These are phyloP conservation scores for Ophioderma brevispina DNA, from an alignment of 35 echinoderm and acorn worm species.

Conservation along the genomic window DNA sequence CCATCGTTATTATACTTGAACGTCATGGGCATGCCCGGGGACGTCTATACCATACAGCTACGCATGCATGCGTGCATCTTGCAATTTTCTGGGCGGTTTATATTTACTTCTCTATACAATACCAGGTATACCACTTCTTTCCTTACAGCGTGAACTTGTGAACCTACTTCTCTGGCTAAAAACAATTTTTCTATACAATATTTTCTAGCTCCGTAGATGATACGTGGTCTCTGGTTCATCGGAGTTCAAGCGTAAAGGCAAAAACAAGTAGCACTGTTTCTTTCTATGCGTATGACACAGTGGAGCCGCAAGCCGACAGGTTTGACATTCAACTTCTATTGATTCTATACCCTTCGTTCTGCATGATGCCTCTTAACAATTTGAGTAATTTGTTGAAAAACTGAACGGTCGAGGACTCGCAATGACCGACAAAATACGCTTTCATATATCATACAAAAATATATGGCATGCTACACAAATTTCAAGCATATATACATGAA, in stretches of 20 bases:
- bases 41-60: not conserved
- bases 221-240: not conserved
- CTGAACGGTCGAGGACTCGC: too few species aligned
- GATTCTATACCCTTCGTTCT: not conserved
- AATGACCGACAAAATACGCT: too few species aligned
- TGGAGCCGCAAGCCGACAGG: too few species aligned
- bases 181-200: not conserved
- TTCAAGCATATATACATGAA: too few species aligned
- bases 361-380: too few species aligned
- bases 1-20: not conserved
- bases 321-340: not conserved
- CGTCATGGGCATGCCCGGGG: not conserved
- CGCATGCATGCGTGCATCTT: not conserved
- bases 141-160: not conserved
- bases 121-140: too few species aligned
- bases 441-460: too few species aligned
- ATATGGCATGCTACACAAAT: too few species aligned
- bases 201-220: not conserved
- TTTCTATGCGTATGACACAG: not conserved
- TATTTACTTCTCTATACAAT: not conserved
- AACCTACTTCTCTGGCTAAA: not conserved
- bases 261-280: not conserved
- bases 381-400: too few species aligned
- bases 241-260: not conserved
- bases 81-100: not conserved